Percentiles rank a stretch among this genome's conserved stretches.
Conservation (phyloP, 2,797 vertebrate genomes). For the Sebastiscus albofasciatus region DNA sequence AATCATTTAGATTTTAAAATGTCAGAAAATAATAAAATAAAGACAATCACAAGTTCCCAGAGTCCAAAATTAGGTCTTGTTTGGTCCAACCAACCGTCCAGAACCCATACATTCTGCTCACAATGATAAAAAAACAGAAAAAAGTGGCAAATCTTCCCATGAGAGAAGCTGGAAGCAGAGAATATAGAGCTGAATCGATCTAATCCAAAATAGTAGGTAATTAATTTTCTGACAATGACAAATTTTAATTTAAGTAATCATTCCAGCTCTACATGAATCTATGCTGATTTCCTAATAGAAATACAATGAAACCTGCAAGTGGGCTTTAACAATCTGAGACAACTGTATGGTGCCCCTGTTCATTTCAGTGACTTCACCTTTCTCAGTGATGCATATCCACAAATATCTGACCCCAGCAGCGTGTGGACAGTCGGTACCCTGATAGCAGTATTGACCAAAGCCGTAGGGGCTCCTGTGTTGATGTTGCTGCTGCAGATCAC, state of each 20-base stretch:
- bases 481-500: conserved; percentile 44
- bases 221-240: background rate
- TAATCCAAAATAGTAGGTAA: background rate
- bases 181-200: background rate
- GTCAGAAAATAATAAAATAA: background rate
- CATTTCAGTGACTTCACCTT: background rate
- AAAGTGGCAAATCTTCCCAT: background rate
- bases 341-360: background rate
- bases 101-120: background rate
- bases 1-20: background rate
- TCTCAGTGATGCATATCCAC: background rate
- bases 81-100: background rate
- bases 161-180: background rate
- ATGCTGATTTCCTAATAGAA: background rate
- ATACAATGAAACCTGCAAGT: background rate
- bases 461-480: conserved; percentile 28
- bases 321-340: background rate
- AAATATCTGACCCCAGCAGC: conserved; percentile 4
- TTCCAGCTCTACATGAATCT: background rate
- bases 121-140: background rate
- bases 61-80: background rate
- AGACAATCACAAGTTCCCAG: background rate
- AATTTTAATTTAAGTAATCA: background rate
- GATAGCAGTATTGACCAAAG: conserved; percentile 43
- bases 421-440: conserved; percentile 19